phyloP scores from a whole-genome alignment of 2,888 invertebrate genomes.

The Orthosia incerta region DNA sequence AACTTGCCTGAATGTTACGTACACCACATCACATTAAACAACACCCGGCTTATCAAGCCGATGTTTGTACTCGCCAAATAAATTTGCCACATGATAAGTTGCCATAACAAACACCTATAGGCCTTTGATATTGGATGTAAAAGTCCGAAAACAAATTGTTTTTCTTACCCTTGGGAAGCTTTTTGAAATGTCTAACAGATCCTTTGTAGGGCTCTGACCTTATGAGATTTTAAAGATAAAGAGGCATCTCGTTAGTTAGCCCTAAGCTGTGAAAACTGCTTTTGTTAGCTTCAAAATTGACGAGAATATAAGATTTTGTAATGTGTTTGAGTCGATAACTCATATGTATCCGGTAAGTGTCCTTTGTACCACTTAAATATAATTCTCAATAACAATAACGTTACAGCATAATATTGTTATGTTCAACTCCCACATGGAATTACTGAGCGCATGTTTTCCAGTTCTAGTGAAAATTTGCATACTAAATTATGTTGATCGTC shows the following conservation, averaged over 20 bases:
- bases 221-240: background rate
- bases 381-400: constrained; percentile 31
- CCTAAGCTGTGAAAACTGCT: constrained; percentile 3
- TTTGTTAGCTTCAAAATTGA: constrained; percentile 1
- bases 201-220: constrained; percentile 7
- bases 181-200: background rate
- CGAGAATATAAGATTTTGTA: background rate
- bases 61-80: constrained; percentile 23
- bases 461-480: constrained; percentile 67
- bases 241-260: background rate
- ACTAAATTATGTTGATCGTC: constrained; percentile 70
- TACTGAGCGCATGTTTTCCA: constrained; percentile 64
- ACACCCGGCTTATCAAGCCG: constrained; percentile 24
- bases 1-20: constrained; percentile 60
- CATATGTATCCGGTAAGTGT: background rate
- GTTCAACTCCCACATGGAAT: constrained; percentile 11
- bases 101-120: constrained; percentile 25
- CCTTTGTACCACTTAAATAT: background rate
- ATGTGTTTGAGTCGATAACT: background rate
- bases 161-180: constrained; percentile 14
- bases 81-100: constrained; percentile 34
- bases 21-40: constrained; percentile 51
- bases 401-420: constrained; percentile 18
- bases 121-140: constrained; percentile 17
- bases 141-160: constrained; percentile 14